Percentiles rank a stretch among this genome's conserved stretches.
Conservation (phyloP, 2,888 invertebrate species). For the Ormyrus nitidulus region DNA sequence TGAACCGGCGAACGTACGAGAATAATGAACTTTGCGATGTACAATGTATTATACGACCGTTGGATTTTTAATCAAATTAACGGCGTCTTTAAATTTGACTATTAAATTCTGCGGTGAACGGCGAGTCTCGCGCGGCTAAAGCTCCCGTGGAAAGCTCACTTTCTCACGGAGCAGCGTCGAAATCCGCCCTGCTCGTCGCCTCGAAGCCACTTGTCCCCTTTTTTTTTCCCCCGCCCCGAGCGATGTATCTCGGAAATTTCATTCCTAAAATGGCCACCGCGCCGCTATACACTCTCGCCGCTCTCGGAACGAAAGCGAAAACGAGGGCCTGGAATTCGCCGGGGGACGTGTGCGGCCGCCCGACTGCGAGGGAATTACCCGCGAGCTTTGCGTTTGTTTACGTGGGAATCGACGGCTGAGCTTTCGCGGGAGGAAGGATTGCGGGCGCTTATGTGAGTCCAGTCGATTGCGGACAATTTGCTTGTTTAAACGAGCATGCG, state of each 20-base stretch:
- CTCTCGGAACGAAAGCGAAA: constrained; percentile 51
- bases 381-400: too few relatives aligned
- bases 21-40: too few relatives aligned
- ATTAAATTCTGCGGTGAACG: not conserved
- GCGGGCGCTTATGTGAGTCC: too few relatives aligned
- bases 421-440: too few relatives aligned
- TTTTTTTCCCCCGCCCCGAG: not conserved
- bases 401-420: too few relatives aligned
- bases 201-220: not conserved
- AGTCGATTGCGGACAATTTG: too few relatives aligned
- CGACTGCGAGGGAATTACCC: too few relatives aligned
- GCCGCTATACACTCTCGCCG: constrained; percentile 13
- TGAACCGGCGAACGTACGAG: constrained; percentile 23
- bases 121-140: not conserved
- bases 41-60: too few relatives aligned
- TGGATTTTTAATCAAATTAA: too few relatives aligned
- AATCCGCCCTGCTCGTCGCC: constrained; percentile 14
- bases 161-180: not conserved
- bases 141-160: not conserved
- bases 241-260: constrained; percentile 59
- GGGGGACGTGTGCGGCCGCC: constrained; percentile 2
- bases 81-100: not conserved
- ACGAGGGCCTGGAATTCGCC: constrained; percentile 51
- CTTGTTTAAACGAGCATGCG: too few relatives aligned
- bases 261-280: constrained; percentile 64